Base-by-base conservation (phyloP, 2,113 vertebrate genomes). In the Lucifuga dentata region DNA sequence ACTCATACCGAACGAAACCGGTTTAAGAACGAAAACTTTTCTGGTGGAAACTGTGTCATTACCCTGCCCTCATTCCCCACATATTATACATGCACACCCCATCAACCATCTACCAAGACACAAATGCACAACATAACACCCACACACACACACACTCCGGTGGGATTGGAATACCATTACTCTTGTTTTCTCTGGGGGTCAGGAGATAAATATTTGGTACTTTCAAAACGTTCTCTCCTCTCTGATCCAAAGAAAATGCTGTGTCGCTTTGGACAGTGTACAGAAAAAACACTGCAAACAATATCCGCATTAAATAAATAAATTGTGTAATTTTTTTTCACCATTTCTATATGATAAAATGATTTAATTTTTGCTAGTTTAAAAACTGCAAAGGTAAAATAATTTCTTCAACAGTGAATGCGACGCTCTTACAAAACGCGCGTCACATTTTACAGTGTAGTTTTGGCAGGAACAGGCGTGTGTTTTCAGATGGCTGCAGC, bases 181-280 rank as follows among this genome's bases (percentile, higher is more conserved):
- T 68, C 44, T 2, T 58, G 43, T 60, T 68, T 61, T 61, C 66
- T 75, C 80, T 17, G 55, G 59, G 39, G 59, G 38, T 72, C 23
- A 2, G 21, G 21, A 58, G 32, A 76, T 75, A 73, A 83, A 81
- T 63, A 76, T 51, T 53, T 20, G 0, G 45, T 48, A 59, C 63
- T 73, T 67, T 52, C 20, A 58, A 65, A 56, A 71, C 12, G 38
- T 68, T 62, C 24, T 72, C 69, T 70, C 48, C 59, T 68, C 70
- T 48, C 58, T 1, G 58, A 38, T 86, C 73, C 74, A 78, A 78
- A 68, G 53, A 66, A 74, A 83, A 86, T 43, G 59, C 41, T 66
- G 21, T 56, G 53, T 33, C 5, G 43, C 49, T 44, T n/a, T 24
- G 53, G 46, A 73, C 19, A 39, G 24, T 19, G 45, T 21, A 49